Evolutionary conservation across 2,797 vertebrate species (phyloP).

Genomic region (Martes flavigula): DNA sequence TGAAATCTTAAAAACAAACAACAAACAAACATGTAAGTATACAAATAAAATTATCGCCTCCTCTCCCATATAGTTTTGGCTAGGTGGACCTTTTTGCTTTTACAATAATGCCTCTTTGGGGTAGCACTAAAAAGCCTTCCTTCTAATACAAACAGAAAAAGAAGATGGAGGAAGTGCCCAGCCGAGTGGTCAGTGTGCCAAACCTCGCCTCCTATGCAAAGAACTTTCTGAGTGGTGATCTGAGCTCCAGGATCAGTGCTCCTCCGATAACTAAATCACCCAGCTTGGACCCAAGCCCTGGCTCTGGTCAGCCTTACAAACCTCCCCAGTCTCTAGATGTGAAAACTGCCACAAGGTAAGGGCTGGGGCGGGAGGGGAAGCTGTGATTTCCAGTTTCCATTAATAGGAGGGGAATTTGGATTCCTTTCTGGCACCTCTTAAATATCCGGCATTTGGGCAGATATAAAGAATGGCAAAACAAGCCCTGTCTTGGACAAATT

Average conservation of each 20-base stretch:
- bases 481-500: neutral
- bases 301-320: conserved; percentile 85
- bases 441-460: neutral
- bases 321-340: conserved; percentile 85
- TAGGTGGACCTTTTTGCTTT: neutral
- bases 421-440: neutral
- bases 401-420: neutral
- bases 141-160: conserved; percentile 88
- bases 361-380: neutral
- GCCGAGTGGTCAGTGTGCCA: conserved; percentile 90
- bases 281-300: conserved; percentile 85
- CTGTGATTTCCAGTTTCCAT: neutral
- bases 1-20: too few relatives aligned
- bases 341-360: conserved; percentile 87
- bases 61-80: fast-evolving
- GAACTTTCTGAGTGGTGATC: conserved; percentile 88
- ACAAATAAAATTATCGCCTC: neutral
- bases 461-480: neutral
- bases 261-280: conserved; percentile 91
- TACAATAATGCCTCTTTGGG: too few relatives aligned
- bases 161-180: conserved; percentile 87
- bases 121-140: conserved; percentile 11
- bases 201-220: conserved; percentile 90
- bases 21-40: neutral
- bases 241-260: conserved; percentile 81